Base-by-base conservation (phyloP, 2,888 invertebrate species). In the Spilosoma lubricipeda region DNA sequence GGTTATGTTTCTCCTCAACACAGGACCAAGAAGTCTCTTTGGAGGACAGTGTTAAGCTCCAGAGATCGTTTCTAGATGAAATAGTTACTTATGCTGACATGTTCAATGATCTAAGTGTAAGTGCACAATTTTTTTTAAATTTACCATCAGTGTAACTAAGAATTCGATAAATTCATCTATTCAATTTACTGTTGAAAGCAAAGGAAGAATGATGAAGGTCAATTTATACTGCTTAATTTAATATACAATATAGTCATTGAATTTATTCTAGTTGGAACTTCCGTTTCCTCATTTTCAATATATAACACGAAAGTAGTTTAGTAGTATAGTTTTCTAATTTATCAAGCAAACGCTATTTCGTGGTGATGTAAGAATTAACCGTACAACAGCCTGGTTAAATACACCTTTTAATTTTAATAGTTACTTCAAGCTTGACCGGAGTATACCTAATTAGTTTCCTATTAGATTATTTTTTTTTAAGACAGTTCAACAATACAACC, bases 1-100 rank as follows among this genome's bases (percentile, higher is more conserved):
- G 94, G 91, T 91, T 95, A 90, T 95, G 95, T 91, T 92, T 94
- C 77, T 83, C 86, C 77, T 77, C 83, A 3, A 91, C 90, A 0
- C 85, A 88, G 36, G 79, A 83, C 0, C 77, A 85, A 77, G 88
- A 87, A 80, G 78, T 91, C 20, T 83, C 80, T 8, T 74, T 95
- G 33, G 89, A 92, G 23, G 92, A 93, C 52, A 77, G 42, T 69
- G 85, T 90, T 0, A 82, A 73, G 4, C 75, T 94, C n/a, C 83
- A 91, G 69, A 87, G 82, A 59, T 63, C 83, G 0, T 94, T 90
- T 81, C 88, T 84, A 13, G 86, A 91, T 59, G 90, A 90, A 66
- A 86, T 81, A 7, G 76, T 93, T 23, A 88, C 90, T 4, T 91
- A 90, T 70, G 30, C 72, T 3, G 90, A 90, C 67, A 93, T 95